Conservation (phyloP, 2,113 vertebrate genomes). For the Sylvilagus bachmani region DNA sequence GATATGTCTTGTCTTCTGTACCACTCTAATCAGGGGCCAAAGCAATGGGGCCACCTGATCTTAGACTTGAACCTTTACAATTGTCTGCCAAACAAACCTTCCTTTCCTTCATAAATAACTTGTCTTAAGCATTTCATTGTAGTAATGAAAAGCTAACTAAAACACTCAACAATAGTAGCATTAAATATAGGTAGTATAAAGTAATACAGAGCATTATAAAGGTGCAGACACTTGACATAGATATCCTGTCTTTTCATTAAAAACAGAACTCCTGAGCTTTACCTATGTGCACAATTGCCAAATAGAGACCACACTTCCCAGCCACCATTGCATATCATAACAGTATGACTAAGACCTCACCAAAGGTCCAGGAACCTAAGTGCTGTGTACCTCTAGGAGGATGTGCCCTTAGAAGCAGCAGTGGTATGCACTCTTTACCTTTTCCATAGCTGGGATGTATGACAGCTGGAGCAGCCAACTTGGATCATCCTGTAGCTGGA, state of each 20-base stretch:
- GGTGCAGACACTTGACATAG: neutral
- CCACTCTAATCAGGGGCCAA: too few species aligned
- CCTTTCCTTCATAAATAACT: too few species aligned
- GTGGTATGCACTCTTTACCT: neutral
- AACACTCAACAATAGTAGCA: neutral
- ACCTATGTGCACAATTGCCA: neutral
- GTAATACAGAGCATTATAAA: neutral
- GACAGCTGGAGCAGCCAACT: neutral
- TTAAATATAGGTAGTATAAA: neutral
- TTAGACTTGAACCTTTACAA: too few species aligned
- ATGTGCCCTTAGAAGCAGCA: neutral
- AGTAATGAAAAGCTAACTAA: too few species aligned
- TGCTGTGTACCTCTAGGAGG: too few species aligned
- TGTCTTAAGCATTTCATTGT: too few species aligned
- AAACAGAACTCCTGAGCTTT: neutral
- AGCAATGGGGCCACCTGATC: too few species aligned
- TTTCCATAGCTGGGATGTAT: neutral
- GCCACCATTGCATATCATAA: neutral
- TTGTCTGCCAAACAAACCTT: too few species aligned
- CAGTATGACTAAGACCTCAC: neutral
- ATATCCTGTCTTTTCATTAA: neutral
- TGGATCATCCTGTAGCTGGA: neutral
- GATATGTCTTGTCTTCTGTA: too few species aligned
- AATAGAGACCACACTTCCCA: neutral
- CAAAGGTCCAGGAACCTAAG: neutral